Evolutionary conservation across 1,140 invertebrate species (phyloP), one percentile per base, ranked within the genome.

Genomic region (Drosophila tropicalis): DNA sequence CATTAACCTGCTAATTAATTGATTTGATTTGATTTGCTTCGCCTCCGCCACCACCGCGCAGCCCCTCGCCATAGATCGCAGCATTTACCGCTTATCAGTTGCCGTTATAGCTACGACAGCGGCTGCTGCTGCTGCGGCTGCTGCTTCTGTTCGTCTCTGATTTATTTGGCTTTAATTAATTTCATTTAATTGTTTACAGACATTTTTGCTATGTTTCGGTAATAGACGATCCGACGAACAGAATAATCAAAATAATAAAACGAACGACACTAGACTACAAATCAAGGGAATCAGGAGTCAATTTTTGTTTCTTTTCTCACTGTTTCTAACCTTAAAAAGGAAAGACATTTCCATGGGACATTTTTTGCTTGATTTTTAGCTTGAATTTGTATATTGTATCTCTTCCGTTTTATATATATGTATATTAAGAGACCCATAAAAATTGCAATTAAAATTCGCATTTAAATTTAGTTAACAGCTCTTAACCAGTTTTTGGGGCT

Each of bases 151-250:
- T 51, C 39, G 70, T 70, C 66, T 47, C 47, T 86, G 79, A 87
- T 86, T 86, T 87, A 79, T 86, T 76, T 76, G 79, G 62, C 62
- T 62, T 73, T 87, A 87, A 87, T 87, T 87, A 82, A 79, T 82
- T 73, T 79, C 63, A 82, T 73, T 82, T 87, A 72, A 79, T 79
- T 83, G 67, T 65, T 72, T 61, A 75, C 63, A 75, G 67, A 44
- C 58, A 40, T 57, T 57, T 62, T 55, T 41, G 55, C 25, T 58
- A 64, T 63, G 40, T 34, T 40, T 29, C 32, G 36, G 55, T 29
- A 15, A 25, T 15, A 56, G 54, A 56, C n/a, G 13, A 10, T 55
- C 54, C 2, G 29, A 6, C 29, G 22, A 29, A 29, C 29, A 29
- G 29, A 5, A 29, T 29, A 29, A 25, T 29, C 54, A 25, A 56